These are phyloP conservation scores for Anagrus nilaparvatae DNA, from an alignment of 1,140 invertebrate genomes.

Conservation along the genomic window DNA sequence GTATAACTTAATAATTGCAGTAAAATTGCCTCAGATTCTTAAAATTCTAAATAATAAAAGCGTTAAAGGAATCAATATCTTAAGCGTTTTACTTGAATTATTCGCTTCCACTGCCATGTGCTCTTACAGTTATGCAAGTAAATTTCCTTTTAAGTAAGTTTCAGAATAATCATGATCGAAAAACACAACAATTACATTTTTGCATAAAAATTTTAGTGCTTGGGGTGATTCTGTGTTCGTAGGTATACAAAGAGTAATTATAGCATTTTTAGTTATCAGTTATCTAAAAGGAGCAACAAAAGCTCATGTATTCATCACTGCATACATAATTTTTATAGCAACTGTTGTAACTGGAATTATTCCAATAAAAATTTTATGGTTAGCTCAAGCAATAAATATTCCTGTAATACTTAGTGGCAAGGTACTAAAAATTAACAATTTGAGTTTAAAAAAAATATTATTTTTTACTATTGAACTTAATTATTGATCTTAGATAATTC, in stretches of 20 bases:
- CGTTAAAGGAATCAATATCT: constrained; percentile 79
- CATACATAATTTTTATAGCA: constrained; percentile 54
- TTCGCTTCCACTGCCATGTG: constrained; percentile 79
- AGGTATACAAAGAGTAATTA: constrained; percentile 75
- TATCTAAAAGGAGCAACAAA: constrained; percentile 50
- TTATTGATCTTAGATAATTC: constrained; percentile 55
- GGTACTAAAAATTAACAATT: constrained; percentile 41
- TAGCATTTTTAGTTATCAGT: constrained; percentile 70
- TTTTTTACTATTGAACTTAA: too few relatives aligned
- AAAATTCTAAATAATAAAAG: constrained; percentile 79
- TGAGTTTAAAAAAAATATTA: too few relatives aligned
- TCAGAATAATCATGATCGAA: too few relatives aligned
- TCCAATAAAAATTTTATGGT: constrained; percentile 66
- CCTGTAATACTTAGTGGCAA: constrained; percentile 83
- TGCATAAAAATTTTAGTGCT: constrained; percentile 49
- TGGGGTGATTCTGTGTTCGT: constrained; percentile 92
- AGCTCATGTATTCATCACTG: constrained; percentile 55
- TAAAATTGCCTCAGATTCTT: constrained; percentile 90
- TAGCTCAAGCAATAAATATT: constrained; percentile 77
- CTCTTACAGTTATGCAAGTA: constrained; percentile 76
- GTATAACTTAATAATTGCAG: constrained; percentile 44
- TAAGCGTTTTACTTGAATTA: constrained; percentile 74
- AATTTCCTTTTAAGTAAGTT: constrained; percentile 83
- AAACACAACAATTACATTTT: too few relatives aligned
- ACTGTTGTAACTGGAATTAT: constrained; percentile 64